Percentiles rank a stretch among this genome's conserved stretches.
Evolutionary conservation across 2,113 vertebrate genomes (phyloP).

Genomic region (Bos indicus): DNA sequence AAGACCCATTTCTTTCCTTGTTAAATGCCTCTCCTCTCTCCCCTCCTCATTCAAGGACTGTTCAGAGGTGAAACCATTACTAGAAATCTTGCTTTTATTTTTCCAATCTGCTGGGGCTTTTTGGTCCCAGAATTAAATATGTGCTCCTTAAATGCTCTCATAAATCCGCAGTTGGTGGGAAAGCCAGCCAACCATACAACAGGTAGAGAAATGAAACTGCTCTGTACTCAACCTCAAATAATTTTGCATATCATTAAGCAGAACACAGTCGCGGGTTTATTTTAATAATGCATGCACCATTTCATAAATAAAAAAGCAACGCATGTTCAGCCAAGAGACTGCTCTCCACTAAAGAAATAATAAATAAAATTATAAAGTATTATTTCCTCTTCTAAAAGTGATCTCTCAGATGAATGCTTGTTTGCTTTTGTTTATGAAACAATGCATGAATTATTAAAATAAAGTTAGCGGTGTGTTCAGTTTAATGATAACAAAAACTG

Average conservation of each 20-base stretch:
- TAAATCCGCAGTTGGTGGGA: constrained; percentile 76
- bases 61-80: constrained; percentile 49
- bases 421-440: constrained; percentile 85
- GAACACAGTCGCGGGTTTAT: constrained; percentile 77
- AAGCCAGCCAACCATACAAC: constrained; percentile 73
- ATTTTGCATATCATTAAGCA: constrained; percentile 85
- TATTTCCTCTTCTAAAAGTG: constrained; percentile 82
- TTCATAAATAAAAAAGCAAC: constrained; percentile 86
- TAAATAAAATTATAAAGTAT: constrained; percentile 86
- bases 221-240: constrained; percentile 79
- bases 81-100: constrained; percentile 62
- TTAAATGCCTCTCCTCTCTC: neutral
- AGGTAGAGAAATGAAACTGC: constrained; percentile 76
- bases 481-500: constrained; percentile 80
- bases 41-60: constrained; percentile 29
- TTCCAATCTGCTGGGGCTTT: constrained; percentile 63
- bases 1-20: neutral
- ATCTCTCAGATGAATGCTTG: constrained; percentile 83
- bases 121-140: constrained; percentile 77
- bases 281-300: constrained; percentile 84
- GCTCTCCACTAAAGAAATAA: constrained; percentile 81
- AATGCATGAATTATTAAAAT: constrained; percentile 84
- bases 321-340: constrained; percentile 78
- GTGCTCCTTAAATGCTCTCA: constrained; percentile 75
- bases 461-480: constrained; percentile 77